phyloP scores from a whole-genome alignment of 92 coral and sea anemone species.

The Parazoanthus darwini region DNA sequence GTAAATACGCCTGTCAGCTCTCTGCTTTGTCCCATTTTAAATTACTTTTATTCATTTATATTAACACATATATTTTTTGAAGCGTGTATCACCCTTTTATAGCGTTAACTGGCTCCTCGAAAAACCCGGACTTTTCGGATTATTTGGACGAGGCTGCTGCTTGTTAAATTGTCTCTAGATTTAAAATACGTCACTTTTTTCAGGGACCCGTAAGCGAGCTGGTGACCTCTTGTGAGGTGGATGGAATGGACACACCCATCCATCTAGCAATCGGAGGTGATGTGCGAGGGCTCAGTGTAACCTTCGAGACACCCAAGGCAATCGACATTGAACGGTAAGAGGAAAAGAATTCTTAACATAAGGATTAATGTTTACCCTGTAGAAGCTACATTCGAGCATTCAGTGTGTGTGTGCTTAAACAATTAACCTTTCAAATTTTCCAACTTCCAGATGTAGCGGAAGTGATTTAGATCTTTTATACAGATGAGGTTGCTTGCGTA shows the following conservation, averaged over 20 bases:
- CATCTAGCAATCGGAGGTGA: constrained; percentile 77
- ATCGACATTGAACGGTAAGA: constrained; percentile 75
- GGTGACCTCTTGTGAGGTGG: constrained; percentile 76
- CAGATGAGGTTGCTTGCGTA: too few species aligned
- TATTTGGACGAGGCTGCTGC: background rate
- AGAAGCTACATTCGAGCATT: background rate
- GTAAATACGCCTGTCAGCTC: too few species aligned
- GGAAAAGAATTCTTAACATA: background rate
- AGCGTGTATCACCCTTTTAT: too few species aligned
- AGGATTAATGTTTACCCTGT: background rate
- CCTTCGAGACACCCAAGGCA: constrained; percentile 74
- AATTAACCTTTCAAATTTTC: background rate
- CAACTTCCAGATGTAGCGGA: too few species aligned
- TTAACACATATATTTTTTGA: too few species aligned
- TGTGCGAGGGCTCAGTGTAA: constrained; percentile 87
- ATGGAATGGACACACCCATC: constrained; percentile 82
- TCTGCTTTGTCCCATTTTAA: too few species aligned
- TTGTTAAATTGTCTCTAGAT: background rate
- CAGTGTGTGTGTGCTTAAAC: too few species aligned
- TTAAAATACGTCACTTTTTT: background rate
- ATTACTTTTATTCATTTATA: too few species aligned
- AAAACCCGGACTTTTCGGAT: background rate
- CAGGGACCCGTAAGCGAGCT: constrained; percentile 78
- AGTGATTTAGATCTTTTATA: too few species aligned
- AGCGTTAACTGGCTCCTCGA: background rate